Base-by-base conservation (phyloP, 2,797 vertebrate species). In the Botia almorhae region DNA sequence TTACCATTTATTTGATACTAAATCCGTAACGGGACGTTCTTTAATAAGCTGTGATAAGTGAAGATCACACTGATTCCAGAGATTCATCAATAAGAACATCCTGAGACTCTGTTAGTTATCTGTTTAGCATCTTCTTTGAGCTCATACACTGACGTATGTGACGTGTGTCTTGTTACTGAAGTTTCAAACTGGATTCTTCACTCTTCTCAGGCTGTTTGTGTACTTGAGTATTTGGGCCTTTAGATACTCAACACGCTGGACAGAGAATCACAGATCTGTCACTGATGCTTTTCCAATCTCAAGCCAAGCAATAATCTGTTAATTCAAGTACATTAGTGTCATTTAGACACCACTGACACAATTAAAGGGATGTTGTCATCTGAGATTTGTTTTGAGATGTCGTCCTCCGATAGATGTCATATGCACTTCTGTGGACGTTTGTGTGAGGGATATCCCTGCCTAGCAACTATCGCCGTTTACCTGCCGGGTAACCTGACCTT, bases 151-250 rank as follows among this genome's bases (percentile, higher is more conserved):
- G 26, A 17, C 70, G 50, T 69, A 1, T 39, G 36, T 7, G 84
- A 67, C 75, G 83, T 83, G 76, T 69, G 84, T 80, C 69, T 79
- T 60, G 61, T 84, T 78, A 84, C 84, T 26, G 23, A 26, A 26
- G 23, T 26, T 26, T 26, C 23, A 26, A 26, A 26, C 23, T 26
- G 23, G 23, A 72, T 75, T 75, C 81, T 71, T 68, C 36, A 39
- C 6, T 7, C 36, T 39, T 39, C 36, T 39, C 36, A 36, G 3
- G 33, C 70, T 72, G 58, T 82, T 70, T 74, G 69, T 73, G 76
- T 64, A 19, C 70, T 64, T 78, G 72, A 51, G 68, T 75, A 43
- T 81, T 71, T 16, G 36, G 46, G 74, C 46, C 7, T 61, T 39
- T 39, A 69, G 39, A 76, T 53, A 55, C 19, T 76, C 12, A 70